A percentile compares a stretch with the other conserved stretches of the same genome.
Conservation (phyloP, 1,140 invertebrate species). For the Anoplophora glabripennis region DNA sequence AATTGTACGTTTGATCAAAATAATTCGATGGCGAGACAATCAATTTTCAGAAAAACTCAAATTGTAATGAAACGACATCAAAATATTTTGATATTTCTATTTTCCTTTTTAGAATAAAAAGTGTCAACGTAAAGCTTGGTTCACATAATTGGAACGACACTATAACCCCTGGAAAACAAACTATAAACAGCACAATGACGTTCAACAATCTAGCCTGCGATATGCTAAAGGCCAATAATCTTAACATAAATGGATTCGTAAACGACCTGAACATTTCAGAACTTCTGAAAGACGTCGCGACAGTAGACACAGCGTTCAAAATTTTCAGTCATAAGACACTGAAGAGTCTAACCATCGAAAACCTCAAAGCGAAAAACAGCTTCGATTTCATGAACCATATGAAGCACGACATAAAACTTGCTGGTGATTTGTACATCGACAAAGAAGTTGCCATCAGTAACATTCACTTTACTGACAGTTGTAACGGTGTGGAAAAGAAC, state of each 20-base stretch:
- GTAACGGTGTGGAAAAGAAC: conserved; percentile 21
- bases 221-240: conserved; percentile 4
- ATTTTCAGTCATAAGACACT: conserved; percentile 36
- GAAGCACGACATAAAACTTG: background rate
- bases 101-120: conserved; percentile 19
- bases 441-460: conserved; percentile 21
- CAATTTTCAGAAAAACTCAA: too few species aligned
- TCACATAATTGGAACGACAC: conserved; percentile 12
- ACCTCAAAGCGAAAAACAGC: conserved; percentile 28
- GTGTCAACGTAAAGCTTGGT: conserved; percentile 18
- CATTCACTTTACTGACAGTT: conserved; percentile 26
- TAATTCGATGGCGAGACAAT: too few species aligned
- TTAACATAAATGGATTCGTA: conserved; percentile 22
- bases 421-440: conserved; percentile 11
- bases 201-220: conserved; percentile 19
- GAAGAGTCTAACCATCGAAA: conserved; percentile 30
- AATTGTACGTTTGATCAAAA: too few species aligned
- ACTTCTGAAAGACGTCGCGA: conserved; percentile 29
- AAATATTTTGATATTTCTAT: background rate
- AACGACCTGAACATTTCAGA: conserved; percentile 27
- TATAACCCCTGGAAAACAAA: conserved; percentile 14
- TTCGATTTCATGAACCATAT: conserved; percentile 24
- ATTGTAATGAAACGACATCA: too few species aligned
- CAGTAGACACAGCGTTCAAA: conserved; percentile 17
- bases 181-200: conserved; percentile 10